Percentiles rank a stretch among this genome's conserved stretches.
These are phyloP conservation scores for Ganaspis brasiliensis DNA, from an alignment of 2,888 invertebrate species.

Conservation along the genomic window DNA sequence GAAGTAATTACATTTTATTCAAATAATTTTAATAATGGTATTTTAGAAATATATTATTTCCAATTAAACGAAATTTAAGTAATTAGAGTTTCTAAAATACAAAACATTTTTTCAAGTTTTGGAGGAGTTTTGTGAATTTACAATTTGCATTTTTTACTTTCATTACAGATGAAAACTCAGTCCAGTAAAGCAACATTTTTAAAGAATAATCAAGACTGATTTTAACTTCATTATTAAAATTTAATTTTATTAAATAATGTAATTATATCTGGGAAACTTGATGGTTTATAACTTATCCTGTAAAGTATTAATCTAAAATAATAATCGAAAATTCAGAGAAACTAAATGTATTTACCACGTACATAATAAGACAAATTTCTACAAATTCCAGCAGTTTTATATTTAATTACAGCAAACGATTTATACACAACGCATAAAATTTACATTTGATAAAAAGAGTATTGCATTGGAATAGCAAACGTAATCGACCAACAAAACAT, in stretches of 20 bases:
- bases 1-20: conserved; percentile 51
- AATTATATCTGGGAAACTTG: no score
- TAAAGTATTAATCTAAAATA: not conserved
- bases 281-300: no score
- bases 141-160: no score
- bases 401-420: conserved; percentile 41
- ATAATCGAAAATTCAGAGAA: not conserved
- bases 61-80: no score
- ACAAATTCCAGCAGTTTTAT: conserved; percentile 29
- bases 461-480: conserved; percentile 1
- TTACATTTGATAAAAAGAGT: conserved; percentile 8
- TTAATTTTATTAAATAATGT: not conserved
- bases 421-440: conserved; percentile 19
- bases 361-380: conserved; percentile 23
- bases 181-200: conserved; percentile 57
- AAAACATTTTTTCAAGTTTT: no score
- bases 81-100: no score
- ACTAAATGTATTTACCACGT: conserved; percentile 36
- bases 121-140: no score
- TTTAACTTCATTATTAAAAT: not conserved
- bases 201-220: conserved; percentile 12
- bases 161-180: conserved; percentile 58
- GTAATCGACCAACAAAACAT: conserved; percentile 18
- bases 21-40: no score
- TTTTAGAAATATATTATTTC: no score